phyloP scores from a whole-genome alignment of 2,888 invertebrate species.

The Ramazzottius varieornatus region DNA sequence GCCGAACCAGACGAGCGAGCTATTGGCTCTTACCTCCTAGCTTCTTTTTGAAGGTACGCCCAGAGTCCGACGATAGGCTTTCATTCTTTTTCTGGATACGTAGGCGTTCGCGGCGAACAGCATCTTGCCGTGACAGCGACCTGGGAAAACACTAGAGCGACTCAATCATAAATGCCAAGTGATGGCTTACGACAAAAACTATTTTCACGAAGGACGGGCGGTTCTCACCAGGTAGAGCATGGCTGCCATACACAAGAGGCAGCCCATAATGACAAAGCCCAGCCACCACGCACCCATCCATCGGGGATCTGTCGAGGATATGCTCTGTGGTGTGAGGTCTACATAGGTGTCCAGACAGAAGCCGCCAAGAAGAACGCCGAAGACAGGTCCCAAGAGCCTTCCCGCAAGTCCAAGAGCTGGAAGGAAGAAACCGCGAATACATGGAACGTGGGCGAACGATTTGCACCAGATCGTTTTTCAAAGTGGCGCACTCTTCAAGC shows the following conservation, averaged over 20 bases:
- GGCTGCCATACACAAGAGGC: conserved; percentile 23
- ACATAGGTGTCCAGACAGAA: conserved; percentile 5
- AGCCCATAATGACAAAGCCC: conserved; percentile 30
- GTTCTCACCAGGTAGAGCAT: neutral
- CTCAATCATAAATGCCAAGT: too few relatives aligned
- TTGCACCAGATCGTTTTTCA: too few relatives aligned
- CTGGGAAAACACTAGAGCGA: neutral
- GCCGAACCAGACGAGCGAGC: too few relatives aligned
- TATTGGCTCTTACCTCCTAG: too few relatives aligned
- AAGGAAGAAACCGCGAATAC: neutral
- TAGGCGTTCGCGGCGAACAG: too few relatives aligned
- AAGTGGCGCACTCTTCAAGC: too few relatives aligned
- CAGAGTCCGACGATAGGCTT: too few relatives aligned
- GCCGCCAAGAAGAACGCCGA: conserved; percentile 5
- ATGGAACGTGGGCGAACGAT: too few relatives aligned
- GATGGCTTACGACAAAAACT: too few relatives aligned
- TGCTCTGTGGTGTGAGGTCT: conserved; percentile 31
- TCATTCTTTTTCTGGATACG: too few relatives aligned
- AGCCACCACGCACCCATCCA: conserved; percentile 55
- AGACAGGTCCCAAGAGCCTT: neutral
- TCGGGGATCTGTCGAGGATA: conserved; percentile 34
- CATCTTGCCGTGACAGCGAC: neutral
- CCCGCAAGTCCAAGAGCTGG: conserved; percentile 5
- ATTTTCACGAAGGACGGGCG: too few relatives aligned
- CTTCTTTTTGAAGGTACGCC: too few relatives aligned